These are phyloP conservation scores for Venustoraphidia nigricollis DNA, from an alignment of 2,888 invertebrate species.

Conservation along the genomic window DNA sequence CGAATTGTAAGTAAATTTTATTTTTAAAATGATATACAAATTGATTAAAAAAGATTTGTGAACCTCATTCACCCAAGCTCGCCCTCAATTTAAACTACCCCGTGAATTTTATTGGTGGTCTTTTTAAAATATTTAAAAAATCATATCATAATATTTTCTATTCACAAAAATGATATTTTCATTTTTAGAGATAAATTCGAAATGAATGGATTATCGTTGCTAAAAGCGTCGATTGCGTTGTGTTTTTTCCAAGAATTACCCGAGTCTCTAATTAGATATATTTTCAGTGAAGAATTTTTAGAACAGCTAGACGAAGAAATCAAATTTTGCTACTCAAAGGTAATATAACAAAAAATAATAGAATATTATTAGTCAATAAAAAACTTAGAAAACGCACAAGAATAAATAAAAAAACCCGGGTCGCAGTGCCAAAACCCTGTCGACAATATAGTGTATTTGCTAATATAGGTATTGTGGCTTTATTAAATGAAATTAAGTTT, in stretches of 20 bases:
- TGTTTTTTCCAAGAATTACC: slow-evolving; percentile 36
- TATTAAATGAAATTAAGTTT: no score
- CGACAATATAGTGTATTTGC: no score
- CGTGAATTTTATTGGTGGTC: no score
- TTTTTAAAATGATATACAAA: no score
- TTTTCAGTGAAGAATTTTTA: slow-evolving; percentile 42
- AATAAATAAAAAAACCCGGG: no score
- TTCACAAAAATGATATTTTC: slow-evolving; percentile 1
- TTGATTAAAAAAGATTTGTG: no score
- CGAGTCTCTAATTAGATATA: slow-evolving; percentile 31
- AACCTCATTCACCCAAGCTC: no score
- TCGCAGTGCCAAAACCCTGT: no score
- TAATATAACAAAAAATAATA: slow-evolving; percentile 13
- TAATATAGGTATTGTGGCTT: no score
- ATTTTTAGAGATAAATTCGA: slow-evolving; percentile 35
- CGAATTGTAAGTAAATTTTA: slow-evolving; percentile 24
- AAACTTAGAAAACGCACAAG: no score
- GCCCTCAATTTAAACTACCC: no score
- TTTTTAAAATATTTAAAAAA: slow-evolving; percentile 1
- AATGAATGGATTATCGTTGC: slow-evolving; percentile 32
- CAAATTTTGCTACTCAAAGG: slow-evolving; percentile 35
- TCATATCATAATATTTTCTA: neutral
- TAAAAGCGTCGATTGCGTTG: slow-evolving; percentile 35
- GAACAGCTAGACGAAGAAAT: slow-evolving; percentile 41
- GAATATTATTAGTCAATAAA: neutral